Evolutionary conservation across 2,113 vertebrate species (phyloP), one percentile per base, ranked within the genome.

Genomic region (Sphaerodactylus townsendi): DNA sequence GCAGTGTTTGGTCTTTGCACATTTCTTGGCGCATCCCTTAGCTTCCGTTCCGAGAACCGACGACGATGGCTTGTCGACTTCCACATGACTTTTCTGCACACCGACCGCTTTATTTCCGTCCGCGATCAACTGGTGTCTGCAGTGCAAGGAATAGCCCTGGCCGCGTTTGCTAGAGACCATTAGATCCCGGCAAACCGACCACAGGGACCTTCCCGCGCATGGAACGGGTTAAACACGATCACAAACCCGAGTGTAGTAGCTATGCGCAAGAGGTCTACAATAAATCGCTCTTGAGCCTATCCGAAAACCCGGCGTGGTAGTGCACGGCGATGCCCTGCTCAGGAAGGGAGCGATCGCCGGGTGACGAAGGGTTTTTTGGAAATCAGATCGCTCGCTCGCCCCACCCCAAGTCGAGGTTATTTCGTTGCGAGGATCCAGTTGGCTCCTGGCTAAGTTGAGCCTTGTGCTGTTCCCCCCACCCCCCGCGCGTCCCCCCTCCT

Each of bases 61-160:
- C 1, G 69, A 4, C 39, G 17, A 30, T 37, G 15, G 80, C n/a
- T 53, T 1, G 0, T 13, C 82, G 53, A 2, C 1, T 64, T 50
- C 82, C 69, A 50, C 30, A 23, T 0, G 72, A 71, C 48, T 77
- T 78, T 75, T 72, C 39, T 71, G 64, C 73, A 41, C 82, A 74
- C 85, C 0, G 37, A 37, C n/a, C 69, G 14, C 44, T 82, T 62
- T 48, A 28, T 14, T 77, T 30, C 75, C 11, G 41, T 33, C 53
- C n/a, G 73, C 46, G 10, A 89, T 85, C 91, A 92, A 93, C 93
- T 91, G 30, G 90, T 91, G 89, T 85, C 88, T 71, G 4, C 84
- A 23, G 68, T 62, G 28, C 64, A 15, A 25, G 73, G 46, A 77
- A 50, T 13, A 33, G 28, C 5, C 73, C 19, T 46, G 46, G 64